phyloP scores from a whole-genome alignment of 2,888 invertebrate species.

The Tipula vernalis region DNA sequence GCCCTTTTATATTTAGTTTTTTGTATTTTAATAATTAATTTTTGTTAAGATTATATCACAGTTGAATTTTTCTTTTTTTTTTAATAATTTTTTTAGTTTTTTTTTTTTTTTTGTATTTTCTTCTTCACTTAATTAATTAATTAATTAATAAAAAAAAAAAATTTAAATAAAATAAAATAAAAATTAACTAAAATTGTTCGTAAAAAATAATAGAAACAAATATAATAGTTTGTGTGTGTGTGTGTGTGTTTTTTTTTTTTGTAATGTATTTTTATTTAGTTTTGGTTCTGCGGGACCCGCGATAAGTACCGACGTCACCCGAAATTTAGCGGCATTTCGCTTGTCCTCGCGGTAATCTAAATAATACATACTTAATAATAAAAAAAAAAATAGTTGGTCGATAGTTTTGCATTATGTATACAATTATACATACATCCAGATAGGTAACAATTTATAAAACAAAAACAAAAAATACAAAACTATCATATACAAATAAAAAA shows the following conservation, averaged over 20 bases:
- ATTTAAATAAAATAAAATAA: background rate
- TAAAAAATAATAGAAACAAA: constrained; percentile 4
- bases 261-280: background rate
- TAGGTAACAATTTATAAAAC: background rate
- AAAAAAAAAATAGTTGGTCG: background rate
- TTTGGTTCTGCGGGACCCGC: background rate
- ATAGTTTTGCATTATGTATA: background rate
- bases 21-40: background rate
- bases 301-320: background rate
- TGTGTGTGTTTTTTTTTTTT: too few relatives aligned
- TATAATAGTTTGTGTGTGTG: background rate
- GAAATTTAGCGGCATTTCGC: background rate
- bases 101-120: background rate
- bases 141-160: background rate
- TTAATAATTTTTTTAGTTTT: background rate
- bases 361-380: background rate
- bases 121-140: background rate
- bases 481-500: background rate
- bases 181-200: background rate
- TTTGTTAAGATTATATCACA: background rate
- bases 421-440: background rate
- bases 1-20: background rate
- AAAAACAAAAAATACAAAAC: background rate
- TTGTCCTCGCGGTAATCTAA: background rate
- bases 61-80: background rate